Base-by-base conservation (phyloP, 2,113 vertebrate species). In the Acrocephalus kingi region DNA sequence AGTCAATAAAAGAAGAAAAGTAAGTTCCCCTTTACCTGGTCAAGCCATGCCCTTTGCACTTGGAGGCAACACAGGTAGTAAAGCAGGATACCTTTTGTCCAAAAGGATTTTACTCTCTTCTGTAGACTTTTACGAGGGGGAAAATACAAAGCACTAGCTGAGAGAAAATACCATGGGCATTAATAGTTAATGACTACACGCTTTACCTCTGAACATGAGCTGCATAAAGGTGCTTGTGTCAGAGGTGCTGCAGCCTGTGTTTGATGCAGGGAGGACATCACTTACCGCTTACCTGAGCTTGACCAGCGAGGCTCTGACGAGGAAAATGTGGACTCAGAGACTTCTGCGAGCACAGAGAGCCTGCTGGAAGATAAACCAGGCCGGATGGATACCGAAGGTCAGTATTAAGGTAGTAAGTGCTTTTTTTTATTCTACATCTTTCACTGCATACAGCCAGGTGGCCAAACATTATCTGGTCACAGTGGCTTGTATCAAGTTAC, bases 1-100 rank as follows among this genome's bases (percentile, higher is more conserved):
- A 99, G 97, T 99, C 99, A 30, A 99, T 99, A 96, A 99, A 99
- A 92, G 99, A 99, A 94, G 99, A 99, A 75, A 99, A 99, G 99
- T 99, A 97, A 98, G 98, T 98, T 22, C 9, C 27, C 13, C 18
- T 79, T 48, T 27, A 17, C 19, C 41, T 66, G 58, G 37, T 33
- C 22, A 39, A 49, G 46, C 35, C 16, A 1, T 30, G 28, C 45
- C 63, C 39, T 48, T 49, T 89, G 76, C 59, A 20, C 54, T 5
- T 54, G 64, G 35, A 88, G 55, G 30, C 30, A 43, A 6, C 14
- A 33, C 27, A 64, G 69, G 12, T 17, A 37, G 25, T 23, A 79
- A 58, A 64, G 48, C 30, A 51, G 35, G 19, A 18, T 14, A 3
- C 5, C 12, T 80, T 27, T 37, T 13, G 13, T 64, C 83, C 51